Evolutionary conservation across 2,113 vertebrate species (phyloP).

Genomic region (Leucopsar rothschildi): DNA sequence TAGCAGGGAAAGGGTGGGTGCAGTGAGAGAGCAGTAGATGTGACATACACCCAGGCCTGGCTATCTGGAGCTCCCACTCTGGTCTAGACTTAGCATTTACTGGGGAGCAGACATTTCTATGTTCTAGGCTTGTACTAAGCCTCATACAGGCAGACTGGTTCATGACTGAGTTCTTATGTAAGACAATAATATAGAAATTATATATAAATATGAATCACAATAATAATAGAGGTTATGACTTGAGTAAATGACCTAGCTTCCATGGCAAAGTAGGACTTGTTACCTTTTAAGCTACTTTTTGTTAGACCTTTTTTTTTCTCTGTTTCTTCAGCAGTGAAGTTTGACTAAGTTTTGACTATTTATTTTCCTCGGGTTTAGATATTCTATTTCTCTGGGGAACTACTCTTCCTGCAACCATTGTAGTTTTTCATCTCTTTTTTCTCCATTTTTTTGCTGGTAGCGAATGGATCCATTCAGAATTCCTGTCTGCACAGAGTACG

Average conservation of each 20-base stretch:
- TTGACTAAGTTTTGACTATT: not conserved
- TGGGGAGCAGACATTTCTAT: not conserved
- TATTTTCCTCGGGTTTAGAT: not conserved
- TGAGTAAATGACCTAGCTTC: not conserved
- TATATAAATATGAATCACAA: not conserved
- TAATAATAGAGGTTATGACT: not conserved
- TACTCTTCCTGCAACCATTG: not conserved
- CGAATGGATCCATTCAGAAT: conserved; percentile 78
- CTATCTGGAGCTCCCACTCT: not conserved
- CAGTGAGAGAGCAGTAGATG: not conserved
- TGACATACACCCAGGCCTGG: not conserved
- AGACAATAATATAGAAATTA: not conserved
- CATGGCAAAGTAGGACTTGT: not conserved
- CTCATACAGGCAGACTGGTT: not conserved
- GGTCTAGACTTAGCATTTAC: not conserved
- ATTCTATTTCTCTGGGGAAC: not conserved
- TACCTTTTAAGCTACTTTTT: not conserved
- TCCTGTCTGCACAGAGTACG: conserved; percentile 53
- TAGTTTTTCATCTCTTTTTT: not conserved
- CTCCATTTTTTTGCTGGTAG: conserved; percentile 47
- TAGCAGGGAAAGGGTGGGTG: not conserved
- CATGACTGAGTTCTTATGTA: not conserved
- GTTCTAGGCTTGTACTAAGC: not conserved
- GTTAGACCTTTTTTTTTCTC: not conserved
- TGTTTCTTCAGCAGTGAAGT: not conserved